Evolutionary conservation across 2,113 vertebrate species (phyloP).

Genomic region (Ciconia boyciana): DNA sequence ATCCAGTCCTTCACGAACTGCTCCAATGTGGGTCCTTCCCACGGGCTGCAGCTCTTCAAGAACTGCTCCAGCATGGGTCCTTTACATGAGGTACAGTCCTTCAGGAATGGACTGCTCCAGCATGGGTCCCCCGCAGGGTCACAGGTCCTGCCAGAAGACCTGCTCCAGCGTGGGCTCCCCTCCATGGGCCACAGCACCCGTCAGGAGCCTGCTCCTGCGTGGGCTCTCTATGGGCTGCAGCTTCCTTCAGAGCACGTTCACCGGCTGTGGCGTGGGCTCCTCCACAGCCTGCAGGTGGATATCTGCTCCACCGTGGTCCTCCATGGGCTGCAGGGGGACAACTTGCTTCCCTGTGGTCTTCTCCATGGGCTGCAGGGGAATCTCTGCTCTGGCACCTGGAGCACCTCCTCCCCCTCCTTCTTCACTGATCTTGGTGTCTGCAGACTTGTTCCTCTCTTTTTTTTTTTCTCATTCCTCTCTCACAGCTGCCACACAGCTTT

Average conservation of each 20-base stretch:
- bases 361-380: neutral
- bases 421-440: neutral
- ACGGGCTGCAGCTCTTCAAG: neutral
- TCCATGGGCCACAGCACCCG: neutral
- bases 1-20: neutral
- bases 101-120: neutral
- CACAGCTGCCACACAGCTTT: neutral
- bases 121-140: rapidly evolving
- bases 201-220: neutral
- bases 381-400: neutral
- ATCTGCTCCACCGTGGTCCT: neutral
- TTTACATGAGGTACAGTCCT: neutral
- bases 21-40: rapidly evolving
- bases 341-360: rapidly evolving
- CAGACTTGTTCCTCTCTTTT: neutral
- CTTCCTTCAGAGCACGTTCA: rapidly evolving
- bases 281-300: neutral
- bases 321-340: neutral
- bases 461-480: neutral
- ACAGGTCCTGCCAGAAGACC: neutral
- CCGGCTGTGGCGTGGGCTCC: neutral
- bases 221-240: neutral
- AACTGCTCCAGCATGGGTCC: neutral
- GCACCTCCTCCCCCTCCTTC: neutral
- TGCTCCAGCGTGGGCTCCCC: neutral